These are phyloP conservation scores for Glandiceps talaboti DNA, from an alignment of 53 echinoderm and acorn worm species.

Conservation along the genomic window DNA sequence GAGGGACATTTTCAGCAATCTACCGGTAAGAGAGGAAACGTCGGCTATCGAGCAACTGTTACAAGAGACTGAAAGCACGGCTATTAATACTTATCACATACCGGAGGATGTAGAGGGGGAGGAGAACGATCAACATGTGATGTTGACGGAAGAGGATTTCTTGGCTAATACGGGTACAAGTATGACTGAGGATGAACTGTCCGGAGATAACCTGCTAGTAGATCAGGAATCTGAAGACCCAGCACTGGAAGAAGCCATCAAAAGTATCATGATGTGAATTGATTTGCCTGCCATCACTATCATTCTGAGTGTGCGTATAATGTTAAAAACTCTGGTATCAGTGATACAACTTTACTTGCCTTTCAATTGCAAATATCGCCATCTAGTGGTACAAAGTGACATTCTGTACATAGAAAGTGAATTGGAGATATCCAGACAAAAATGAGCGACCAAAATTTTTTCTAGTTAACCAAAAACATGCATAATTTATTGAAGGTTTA, in stretches of 20 bases:
- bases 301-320: no score
- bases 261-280: constrained; percentile 61
- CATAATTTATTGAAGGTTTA: no score
- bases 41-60: neutral
- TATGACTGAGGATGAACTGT: neutral
- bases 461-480: no score
- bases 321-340: no score
- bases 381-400: no score
- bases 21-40: neutral
- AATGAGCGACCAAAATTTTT: no score
- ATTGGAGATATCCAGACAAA: no score
- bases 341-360: no score
- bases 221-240: constrained; percentile 21
- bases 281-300: no score
- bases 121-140: neutral
- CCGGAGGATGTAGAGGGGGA: neutral
- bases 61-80: neutral
- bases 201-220: neutral
- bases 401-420: no score
- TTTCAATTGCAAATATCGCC: no score
- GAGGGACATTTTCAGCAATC: neutral
- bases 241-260: constrained; percentile 57
- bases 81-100: neutral
- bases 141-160: neutral
- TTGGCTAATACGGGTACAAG: neutral